Conservation (phyloP, 1,140 invertebrate genomes). For the Drosophila eugracilis region DNA sequence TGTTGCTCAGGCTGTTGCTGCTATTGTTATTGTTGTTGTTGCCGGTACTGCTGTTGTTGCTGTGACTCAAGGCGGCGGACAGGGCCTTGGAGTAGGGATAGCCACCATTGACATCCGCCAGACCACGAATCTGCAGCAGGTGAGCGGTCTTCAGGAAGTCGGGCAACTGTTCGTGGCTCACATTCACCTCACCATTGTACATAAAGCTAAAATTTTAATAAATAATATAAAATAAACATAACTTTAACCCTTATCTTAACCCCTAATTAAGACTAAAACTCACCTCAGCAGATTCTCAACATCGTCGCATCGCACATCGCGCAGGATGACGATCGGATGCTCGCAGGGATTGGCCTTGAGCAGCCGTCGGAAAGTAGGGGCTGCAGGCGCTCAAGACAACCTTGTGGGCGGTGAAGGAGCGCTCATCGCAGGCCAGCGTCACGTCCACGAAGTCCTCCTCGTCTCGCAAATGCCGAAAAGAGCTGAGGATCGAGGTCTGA, state of each 20-base stretch:
- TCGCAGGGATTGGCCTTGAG: constrained; percentile 97
- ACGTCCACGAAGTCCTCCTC: constrained; percentile 96
- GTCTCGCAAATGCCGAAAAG: constrained; percentile 93
- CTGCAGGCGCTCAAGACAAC: constrained; percentile 96
- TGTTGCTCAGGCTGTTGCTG: constrained; percentile 22
- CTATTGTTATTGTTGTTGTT: constrained; percentile 22
- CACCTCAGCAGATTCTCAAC: constrained; percentile 95
- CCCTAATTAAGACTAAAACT: constrained; percentile 4
- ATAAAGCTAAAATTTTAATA: constrained; percentile 89
- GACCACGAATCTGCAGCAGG: constrained; percentile 94
- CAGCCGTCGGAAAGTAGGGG: constrained; percentile 95
- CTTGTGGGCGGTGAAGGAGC: constrained; percentile 95
- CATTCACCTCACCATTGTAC: constrained; percentile 97
- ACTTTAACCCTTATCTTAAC: not conserved
- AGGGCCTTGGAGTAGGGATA: constrained; percentile 70
- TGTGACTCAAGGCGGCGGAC: constrained; percentile 63
- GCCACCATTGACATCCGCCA: constrained; percentile 91
- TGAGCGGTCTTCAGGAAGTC: constrained; percentile 96
- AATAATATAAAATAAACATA: not conserved
- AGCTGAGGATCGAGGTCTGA: constrained; percentile 94
- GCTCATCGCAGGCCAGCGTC: constrained; percentile 95
- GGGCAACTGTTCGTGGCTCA: constrained; percentile 94
- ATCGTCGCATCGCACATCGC: constrained; percentile 94
- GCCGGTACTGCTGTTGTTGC: constrained; percentile 72
- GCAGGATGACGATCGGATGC: constrained; percentile 96